Evolutionary conservation across 92 coral and sea anemone species (phyloP).

Genomic region (Meandrina meandrites): DNA sequence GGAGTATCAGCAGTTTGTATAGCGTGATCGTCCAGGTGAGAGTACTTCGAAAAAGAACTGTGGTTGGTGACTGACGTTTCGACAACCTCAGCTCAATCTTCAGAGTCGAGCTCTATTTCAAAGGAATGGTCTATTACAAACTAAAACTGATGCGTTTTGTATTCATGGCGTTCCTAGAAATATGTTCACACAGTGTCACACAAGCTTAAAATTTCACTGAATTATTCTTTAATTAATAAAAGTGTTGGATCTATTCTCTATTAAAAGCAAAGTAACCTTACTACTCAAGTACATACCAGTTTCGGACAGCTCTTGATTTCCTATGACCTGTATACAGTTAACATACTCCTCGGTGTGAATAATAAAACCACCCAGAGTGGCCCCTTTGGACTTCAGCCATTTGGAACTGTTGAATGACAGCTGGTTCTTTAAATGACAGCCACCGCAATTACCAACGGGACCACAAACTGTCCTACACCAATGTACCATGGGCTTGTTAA

Average conservation of each 20-base stretch:
- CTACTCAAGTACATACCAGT: conserved; percentile 15
- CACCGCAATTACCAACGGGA: conserved; percentile 87
- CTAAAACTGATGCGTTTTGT: too few species aligned
- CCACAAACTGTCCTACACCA: conserved; percentile 83
- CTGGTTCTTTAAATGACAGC: conserved; percentile 58
- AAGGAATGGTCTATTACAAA: neutral
- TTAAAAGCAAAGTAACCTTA: too few species aligned
- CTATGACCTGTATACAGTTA: conserved; percentile 74
- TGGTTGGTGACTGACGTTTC: too few species aligned
- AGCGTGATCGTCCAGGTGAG: too few species aligned
- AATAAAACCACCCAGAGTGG: conserved; percentile 68
- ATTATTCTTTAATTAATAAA: too few species aligned
- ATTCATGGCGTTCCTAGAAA: neutral
- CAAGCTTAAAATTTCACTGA: too few species aligned
- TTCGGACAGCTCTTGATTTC: conserved; percentile 19
- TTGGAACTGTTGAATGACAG: conserved; percentile 64
- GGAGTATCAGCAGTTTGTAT: too few species aligned
- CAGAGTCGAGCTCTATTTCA: too few species aligned
- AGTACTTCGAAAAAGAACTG: too few species aligned
- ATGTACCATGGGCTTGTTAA: conserved; percentile 67
- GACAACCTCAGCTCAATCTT: too few species aligned
- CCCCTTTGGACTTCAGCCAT: conserved; percentile 63
- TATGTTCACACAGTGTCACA: neutral
- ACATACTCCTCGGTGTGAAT: conserved; percentile 80
- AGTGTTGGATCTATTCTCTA: neutral